Base-by-base conservation (phyloP, 1,140 invertebrate genomes). In the Galendromus occidentalis region DNA sequence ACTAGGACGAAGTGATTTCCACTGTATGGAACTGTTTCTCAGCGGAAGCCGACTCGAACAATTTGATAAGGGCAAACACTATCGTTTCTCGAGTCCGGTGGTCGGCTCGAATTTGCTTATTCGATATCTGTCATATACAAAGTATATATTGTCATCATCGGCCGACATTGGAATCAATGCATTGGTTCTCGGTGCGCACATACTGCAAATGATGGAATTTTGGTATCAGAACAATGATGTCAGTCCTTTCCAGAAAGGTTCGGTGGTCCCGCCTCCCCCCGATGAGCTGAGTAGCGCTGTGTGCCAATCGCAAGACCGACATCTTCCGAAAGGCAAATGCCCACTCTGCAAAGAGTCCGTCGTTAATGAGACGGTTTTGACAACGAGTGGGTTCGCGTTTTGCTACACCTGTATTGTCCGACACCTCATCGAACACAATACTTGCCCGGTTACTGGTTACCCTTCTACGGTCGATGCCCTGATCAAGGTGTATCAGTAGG, bases 401-500 rank as follows among this genome's bases (percentile, higher is more conserved):
- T 59, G 51, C 33, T 59, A 59, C 51, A 17, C 51, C 17, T 59
- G 51, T 22, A 59, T 59, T 25, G 2, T 59, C 9, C 25, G 33
- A 25, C 51, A 59, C 33, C 51, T 59, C 22, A 14, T 59, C 51
- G 51, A 59, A 59, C 51, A 59, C 51, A 59, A 59, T 22, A 29
- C 51, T 17, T 59, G 51, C 51, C 51, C 51, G 51, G 51, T 59
- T 59, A 59, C 51, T 59, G 51, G 51, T 4, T 59, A 59, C 33
- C 51, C 51, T n/a, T 59, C 51, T 14, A 59, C 25, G 25, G 51
- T 59, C 14, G 51, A 59, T 17, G 51, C 51, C 14, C 20, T 59
- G 25, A 59, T 59, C 33, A 25, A 59, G 51, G 51, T 59, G 51
- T 59, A 59, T 25, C 51, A 59, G 51, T 59, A 59, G 51, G 51